These are phyloP conservation scores for Amphipyra berbera DNA, from an alignment of 2,888 invertebrate species.

Conservation along the genomic window DNA sequence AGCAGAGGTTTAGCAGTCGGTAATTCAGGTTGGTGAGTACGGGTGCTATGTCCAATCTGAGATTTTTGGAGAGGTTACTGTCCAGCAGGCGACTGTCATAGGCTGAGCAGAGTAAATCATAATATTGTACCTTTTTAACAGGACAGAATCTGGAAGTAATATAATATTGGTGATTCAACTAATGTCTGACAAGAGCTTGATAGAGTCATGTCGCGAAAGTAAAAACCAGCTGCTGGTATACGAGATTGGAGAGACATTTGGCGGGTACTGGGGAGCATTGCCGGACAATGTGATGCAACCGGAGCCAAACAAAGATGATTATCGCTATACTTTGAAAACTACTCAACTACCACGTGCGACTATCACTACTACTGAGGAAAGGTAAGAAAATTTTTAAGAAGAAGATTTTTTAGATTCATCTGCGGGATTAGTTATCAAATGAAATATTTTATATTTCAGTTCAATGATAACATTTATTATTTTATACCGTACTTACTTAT, in stretches of 20 bases:
- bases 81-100: too few species aligned
- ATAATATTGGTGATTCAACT: conserved; percentile 79
- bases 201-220: conserved; percentile 62
- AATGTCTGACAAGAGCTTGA: conserved; percentile 57
- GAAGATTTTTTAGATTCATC: too few species aligned
- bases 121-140: conserved; percentile 40
- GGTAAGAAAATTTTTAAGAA: conserved; percentile 30
- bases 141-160: conserved; percentile 80
- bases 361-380: conserved; percentile 27
- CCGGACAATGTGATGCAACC: conserved; percentile 66
- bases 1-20: too few species aligned
- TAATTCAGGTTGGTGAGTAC: too few species aligned
- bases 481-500: too few species aligned
- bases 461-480: too few species aligned
- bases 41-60: too few species aligned
- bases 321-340: conserved; percentile 70
- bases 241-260: conserved; percentile 81
- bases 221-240: conserved; percentile 76
- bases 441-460: too few species aligned
- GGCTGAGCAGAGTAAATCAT: neutral
- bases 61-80: too few species aligned
- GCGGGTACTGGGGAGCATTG: conserved; percentile 82
- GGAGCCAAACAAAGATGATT: conserved; percentile 40
- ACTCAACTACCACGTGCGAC: conserved; percentile 57
- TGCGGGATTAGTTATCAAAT: too few species aligned